phyloP scores from a whole-genome alignment of 2,113 vertebrate species.

The Leptosomus discolor region DNA sequence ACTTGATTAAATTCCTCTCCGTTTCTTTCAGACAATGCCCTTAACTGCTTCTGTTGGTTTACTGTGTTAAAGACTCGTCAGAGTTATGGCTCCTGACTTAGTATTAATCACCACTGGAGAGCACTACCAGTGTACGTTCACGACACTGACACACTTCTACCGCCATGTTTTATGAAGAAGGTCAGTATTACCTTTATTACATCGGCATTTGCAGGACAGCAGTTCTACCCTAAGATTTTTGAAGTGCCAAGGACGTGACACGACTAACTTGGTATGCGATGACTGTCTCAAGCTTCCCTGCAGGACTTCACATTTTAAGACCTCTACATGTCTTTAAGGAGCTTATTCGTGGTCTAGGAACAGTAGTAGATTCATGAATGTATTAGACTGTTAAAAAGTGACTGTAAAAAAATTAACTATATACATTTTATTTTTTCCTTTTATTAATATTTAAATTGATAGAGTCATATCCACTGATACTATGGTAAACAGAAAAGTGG shows the following conservation, averaged over 20 bases:
- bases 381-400: background rate
- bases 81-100: conserved; percentile 8
- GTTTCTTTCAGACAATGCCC: background rate
- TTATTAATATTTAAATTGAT: background rate
- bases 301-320: background rate
- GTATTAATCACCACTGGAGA: conserved; percentile 9
- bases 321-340: background rate
- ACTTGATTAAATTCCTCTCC: conserved; percentile 30
- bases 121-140: rapidly evolving
- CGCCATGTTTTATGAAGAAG: background rate
- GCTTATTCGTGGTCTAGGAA: background rate
- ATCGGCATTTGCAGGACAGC: background rate
- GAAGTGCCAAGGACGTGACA: background rate
- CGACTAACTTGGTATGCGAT: rapidly evolving
- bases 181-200: background rate
- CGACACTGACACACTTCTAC: rapidly evolving
- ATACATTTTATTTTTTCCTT: background rate
- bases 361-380: background rate
- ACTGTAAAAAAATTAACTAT: background rate
- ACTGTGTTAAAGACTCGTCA: conserved; percentile 37
- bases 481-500: background rate
- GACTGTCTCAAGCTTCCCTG: background rate
- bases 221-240: background rate
- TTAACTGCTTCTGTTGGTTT: conserved; percentile 31
- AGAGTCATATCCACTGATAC: background rate